A percentile compares a stretch with the other conserved stretches of the same genome.
Conservation (phyloP, 2,888 invertebrate genomes). For the Cephus rjabovi region DNA sequence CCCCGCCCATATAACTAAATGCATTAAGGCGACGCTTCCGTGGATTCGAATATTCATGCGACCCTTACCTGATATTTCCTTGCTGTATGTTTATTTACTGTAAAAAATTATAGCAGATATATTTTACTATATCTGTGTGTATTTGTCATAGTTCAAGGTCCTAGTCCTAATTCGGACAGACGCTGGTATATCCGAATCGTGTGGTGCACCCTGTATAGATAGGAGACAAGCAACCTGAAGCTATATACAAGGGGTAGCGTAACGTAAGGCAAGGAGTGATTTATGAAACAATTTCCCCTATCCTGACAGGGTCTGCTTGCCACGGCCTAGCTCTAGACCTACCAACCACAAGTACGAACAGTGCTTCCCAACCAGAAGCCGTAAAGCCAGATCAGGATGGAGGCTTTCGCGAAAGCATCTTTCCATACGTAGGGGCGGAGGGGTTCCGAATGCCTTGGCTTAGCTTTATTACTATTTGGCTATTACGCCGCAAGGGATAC, state of each 20-base stretch:
- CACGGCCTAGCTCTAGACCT: slow-evolving; percentile 1
- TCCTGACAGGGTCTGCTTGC: slow-evolving; percentile 12
- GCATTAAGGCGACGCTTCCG: background rate
- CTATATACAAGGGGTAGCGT: background rate
- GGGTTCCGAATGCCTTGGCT: background rate
- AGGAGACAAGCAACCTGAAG: background rate
- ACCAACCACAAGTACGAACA: slow-evolving; percentile 5
- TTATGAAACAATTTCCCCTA: slow-evolving; percentile 40
- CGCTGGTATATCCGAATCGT: background rate
- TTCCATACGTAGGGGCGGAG: background rate
- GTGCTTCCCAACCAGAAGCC: background rate
- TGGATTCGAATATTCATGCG: background rate
- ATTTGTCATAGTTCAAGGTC: background rate
- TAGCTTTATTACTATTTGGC: background rate
- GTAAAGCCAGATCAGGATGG: background rate
- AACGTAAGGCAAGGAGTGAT: slow-evolving; percentile 29
- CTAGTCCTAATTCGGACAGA: background rate
- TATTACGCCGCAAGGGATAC: background rate
- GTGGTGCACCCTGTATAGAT: background rate
- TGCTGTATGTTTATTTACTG: background rate
- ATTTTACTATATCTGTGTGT: background rate
- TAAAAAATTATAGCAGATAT: background rate
- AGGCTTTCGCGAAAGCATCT: background rate
- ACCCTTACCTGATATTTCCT: background rate
- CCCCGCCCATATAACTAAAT: slow-evolving; percentile 19